Evolutionary conservation across 2,888 invertebrate species (phyloP).

Genomic region (Coelopa pilipes): DNA sequence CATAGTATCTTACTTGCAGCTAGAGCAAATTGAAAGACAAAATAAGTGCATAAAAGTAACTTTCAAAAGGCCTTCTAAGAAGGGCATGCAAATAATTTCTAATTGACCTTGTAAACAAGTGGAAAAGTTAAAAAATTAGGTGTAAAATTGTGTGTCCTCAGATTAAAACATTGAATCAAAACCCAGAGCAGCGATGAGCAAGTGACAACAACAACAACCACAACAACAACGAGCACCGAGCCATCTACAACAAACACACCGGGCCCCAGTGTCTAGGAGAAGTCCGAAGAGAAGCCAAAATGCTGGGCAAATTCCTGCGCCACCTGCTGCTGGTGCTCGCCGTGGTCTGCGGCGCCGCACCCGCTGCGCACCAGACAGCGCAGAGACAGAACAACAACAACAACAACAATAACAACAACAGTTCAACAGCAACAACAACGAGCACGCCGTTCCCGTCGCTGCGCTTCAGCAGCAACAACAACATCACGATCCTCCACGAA

Average conservation of each 20-base stretch:
- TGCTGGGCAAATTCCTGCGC: not conserved
- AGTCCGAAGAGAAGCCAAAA: slow-evolving; percentile 1
- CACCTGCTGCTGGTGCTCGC: not conserved
- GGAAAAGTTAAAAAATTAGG: no score
- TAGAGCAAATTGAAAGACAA: no score
- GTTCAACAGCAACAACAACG: not conserved
- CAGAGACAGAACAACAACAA: not conserved
- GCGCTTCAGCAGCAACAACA: slow-evolving; percentile 46
- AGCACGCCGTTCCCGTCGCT: slow-evolving; percentile 34
- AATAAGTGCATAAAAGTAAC: no score
- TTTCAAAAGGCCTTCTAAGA: no score
- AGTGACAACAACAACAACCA: slow-evolving; percentile 6
- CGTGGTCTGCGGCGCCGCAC: not conserved
- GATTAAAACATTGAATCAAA: not conserved
- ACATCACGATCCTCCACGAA: slow-evolving; percentile 58
- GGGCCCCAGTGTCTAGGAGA: not conserved
- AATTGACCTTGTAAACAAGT: no score
- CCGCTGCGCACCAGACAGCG: not conserved
- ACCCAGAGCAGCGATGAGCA: slow-evolving; percentile 1
- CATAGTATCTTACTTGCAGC: no score
- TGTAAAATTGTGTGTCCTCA: no score
- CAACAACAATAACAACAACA: slow-evolving; percentile 12
- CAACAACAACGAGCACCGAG: no score
- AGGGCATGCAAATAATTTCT: no score
- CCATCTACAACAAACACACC: no score